A percentile compares a stretch with the other conserved stretches of the same genome.
phyloP scores from a whole-genome alignment of 1,140 invertebrate species.

The Hesperophylax magnus region DNA sequence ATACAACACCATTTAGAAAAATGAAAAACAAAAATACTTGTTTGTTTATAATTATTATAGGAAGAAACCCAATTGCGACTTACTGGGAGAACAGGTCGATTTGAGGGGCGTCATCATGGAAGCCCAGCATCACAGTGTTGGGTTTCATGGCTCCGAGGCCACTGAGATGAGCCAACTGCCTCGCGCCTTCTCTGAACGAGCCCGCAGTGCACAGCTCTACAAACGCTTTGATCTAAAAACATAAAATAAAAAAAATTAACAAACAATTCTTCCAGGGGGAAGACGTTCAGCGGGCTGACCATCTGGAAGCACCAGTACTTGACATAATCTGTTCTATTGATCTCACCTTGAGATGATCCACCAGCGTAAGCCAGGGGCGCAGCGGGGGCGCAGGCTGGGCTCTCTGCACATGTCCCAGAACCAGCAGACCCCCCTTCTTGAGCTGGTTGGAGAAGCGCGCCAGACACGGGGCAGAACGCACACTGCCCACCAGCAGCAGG shows the following conservation, averaged over 20 bases:
- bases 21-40: too few relatives aligned
- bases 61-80: not conserved
- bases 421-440: slow-evolving; percentile 97
- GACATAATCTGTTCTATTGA: too few relatives aligned
- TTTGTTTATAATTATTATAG: too few relatives aligned
- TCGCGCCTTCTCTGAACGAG: slow-evolving; percentile 89
- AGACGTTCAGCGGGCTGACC: too few relatives aligned
- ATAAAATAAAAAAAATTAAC: not conserved
- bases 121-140: slow-evolving; percentile 94
- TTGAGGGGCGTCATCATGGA: slow-evolving; percentile 83
- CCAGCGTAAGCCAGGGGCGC: slow-evolving; percentile 89
- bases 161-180: slow-evolving; percentile 82
- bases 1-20: not conserved
- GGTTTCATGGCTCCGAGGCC: slow-evolving; percentile 98
- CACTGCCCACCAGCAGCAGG: slow-evolving; percentile 91
- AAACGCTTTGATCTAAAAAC: slow-evolving; percentile 90
- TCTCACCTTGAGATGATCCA: slow-evolving; percentile 84
- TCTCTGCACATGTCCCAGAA: slow-evolving; percentile 89
- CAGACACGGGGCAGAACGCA: slow-evolving; percentile 89
- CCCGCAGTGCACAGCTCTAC: slow-evolving; percentile 93
- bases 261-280: too few relatives aligned
- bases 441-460: slow-evolving; percentile 99
- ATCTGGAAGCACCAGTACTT: too few relatives aligned
- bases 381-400: slow-evolving; percentile 79
- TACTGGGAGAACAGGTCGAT: slow-evolving; percentile 81